Evolutionary conservation across 2,113 vertebrate species (phyloP).

Genomic region (Mus spicilegus): DNA sequence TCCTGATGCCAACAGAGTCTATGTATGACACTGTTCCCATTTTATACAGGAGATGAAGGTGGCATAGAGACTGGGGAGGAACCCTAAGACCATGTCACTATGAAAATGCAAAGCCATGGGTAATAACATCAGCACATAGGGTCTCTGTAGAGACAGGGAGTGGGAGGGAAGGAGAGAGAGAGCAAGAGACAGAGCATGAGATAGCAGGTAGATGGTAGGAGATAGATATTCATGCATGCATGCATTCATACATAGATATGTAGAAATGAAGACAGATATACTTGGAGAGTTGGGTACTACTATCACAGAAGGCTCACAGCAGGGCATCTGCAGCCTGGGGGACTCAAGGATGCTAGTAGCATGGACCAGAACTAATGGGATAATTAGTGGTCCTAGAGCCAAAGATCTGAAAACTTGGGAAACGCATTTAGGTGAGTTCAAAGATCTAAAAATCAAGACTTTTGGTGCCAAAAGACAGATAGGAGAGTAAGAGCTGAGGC

Average conservation of each 20-base stretch:
- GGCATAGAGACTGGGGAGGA: background rate
- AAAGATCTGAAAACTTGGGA: background rate
- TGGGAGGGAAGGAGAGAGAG: background rate
- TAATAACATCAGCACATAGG: background rate
- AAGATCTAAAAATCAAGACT: background rate
- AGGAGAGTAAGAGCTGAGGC: too few species aligned
- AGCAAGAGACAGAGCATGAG: background rate
- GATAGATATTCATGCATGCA: background rate
- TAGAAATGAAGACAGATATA: background rate
- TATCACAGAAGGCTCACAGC: background rate
- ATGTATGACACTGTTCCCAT: background rate
- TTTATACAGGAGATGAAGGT: background rate
- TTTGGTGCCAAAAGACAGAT: too few species aligned
- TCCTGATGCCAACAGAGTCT: background rate
- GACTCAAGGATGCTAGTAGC: too few species aligned
- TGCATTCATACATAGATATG: background rate
- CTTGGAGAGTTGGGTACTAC: too few species aligned
- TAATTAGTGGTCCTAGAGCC: too few species aligned
- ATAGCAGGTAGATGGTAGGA: background rate
- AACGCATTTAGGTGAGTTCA: too few species aligned
- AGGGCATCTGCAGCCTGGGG: too few species aligned
- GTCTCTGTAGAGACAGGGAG: background rate
- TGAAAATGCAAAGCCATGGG: background rate
- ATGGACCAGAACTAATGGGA: too few species aligned
- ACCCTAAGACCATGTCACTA: background rate